Base-by-base conservation (phyloP, 2,113 vertebrate species). In the Pica pica region DNA sequence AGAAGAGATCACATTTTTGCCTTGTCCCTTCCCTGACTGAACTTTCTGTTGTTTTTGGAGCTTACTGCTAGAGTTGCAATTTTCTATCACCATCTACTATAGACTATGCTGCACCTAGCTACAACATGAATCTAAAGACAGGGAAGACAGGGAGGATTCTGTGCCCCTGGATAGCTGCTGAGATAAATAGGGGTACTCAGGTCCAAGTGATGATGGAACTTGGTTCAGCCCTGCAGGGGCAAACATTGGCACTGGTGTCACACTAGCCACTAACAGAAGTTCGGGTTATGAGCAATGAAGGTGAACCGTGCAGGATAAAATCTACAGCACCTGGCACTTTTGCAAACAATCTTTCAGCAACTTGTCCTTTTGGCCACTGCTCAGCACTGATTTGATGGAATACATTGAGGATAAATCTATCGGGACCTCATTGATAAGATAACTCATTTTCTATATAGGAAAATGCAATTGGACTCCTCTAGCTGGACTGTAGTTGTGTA, bases 371-470 rank as follows among this genome's bases (percentile, higher is more conserved):
- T 97, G 96, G 94, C 94, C 44, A 55, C 76, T 75, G 39, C 68
- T 95, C 91, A 93, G 89, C 44, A 60, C 47, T 96, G 89, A 94
- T 96, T 81, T 96, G 89, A 92, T 94, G 79, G 76, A 94, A 70
- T 85, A 86, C 27, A 59, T 63, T 87, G 76, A 82, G 59, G 71
- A 87, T 79, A 90, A 93, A 70, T 74, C 94, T 61, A 13, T 26
- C 21, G 67, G 56, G 76, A 74, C 30, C 31, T 55, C 13, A 5
- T 86, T 92, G 83, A 89, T 94, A 90, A 91, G 94, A 56, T 93
- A 94, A 92, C 39, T 95, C 8, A 87, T 94, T 95, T 94, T 89
- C 86, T 90, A 13, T 70, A 55, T 63, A 52, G 42, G 42, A 86
- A 89, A 97, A 94, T 93, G 76, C 56, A 87, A 28, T 90, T 95